Evolutionary conservation across 2,888 invertebrate species (phyloP).

Genomic region (Lampropteryx suffumata): DNA sequence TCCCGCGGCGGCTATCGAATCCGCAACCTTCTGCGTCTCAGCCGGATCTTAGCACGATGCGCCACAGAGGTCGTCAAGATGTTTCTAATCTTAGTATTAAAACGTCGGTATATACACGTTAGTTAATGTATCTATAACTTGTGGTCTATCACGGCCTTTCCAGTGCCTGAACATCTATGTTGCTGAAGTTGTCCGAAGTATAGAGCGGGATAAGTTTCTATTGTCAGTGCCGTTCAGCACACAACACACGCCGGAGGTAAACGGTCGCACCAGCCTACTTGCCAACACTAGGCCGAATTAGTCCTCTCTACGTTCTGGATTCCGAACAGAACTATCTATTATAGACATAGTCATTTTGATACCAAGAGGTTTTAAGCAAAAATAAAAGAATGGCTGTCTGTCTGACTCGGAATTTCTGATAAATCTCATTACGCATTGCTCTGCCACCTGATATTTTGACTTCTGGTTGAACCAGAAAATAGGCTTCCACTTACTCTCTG

Average conservation of each 20-base stretch:
- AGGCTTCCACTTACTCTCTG: slow-evolving; percentile 3
- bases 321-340: too few species aligned
- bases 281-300: slow-evolving; percentile 7
- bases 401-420: too few species aligned
- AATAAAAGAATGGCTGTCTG: too few species aligned
- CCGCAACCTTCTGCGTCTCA: too few species aligned
- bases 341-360: too few species aligned
- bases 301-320: neutral
- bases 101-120: too few species aligned
- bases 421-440: too few species aligned
- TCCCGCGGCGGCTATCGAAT: too few species aligned
- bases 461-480: neutral
- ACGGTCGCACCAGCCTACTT: slow-evolving; percentile 24
- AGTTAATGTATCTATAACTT: neutral
- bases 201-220: slow-evolving; percentile 42
- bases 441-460: neutral
- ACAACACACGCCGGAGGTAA: slow-evolving; percentile 40
- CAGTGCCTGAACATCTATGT: slow-evolving; percentile 3
- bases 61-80: too few species aligned
- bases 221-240: slow-evolving; percentile 42
- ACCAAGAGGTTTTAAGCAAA: too few species aligned
- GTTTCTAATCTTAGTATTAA: too few species aligned
- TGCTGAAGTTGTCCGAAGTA: slow-evolving; percentile 19
- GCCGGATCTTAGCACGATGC: too few species aligned
- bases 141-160: slow-evolving; percentile 9